Evolutionary conservation across 2,113 vertebrate genomes (phyloP).

Genomic region (Atherinomorus stipes): DNA sequence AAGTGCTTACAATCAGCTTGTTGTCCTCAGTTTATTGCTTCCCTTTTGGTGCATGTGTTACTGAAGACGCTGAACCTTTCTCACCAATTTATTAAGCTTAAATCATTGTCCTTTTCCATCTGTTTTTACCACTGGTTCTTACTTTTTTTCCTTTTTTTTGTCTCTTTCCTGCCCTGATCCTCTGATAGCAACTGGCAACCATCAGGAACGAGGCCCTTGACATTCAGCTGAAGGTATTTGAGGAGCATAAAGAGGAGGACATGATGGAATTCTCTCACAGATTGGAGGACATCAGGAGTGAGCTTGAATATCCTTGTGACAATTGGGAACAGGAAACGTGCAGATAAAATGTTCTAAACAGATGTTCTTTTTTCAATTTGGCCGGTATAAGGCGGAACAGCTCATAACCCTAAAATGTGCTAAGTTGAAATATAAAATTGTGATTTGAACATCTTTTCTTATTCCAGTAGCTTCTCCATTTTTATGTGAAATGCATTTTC

Average conservation of each 20-base stretch:
- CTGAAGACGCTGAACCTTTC: slow-evolving; percentile 4
- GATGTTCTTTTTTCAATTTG: slow-evolving; percentile 17
- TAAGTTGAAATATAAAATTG: background rate
- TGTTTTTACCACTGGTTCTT: slow-evolving; percentile 8
- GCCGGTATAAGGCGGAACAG: background rate
- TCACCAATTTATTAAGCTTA: background rate
- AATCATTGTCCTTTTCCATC: background rate
- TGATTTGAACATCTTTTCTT: background rate
- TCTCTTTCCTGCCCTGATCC: slow-evolving; percentile 8
- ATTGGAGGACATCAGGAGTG: slow-evolving; percentile 92
- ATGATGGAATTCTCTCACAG: slow-evolving; percentile 95
- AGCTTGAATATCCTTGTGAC: slow-evolving; percentile 96
- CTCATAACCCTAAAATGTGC: background rate
- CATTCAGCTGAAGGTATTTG: slow-evolving; percentile 97
- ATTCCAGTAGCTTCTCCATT: slow-evolving; percentile 16
- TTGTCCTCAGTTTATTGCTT: slow-evolving; percentile 10
- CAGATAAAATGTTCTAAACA: background rate
- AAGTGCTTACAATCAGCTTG: slow-evolving; percentile 20
- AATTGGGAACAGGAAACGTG: background rate
- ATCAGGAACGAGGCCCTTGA: slow-evolving; percentile 94
- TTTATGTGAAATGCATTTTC: slow-evolving; percentile 31
- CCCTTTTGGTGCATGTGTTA: background rate
- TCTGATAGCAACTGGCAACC: slow-evolving; percentile 71
- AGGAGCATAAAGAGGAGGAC: slow-evolving; percentile 97
- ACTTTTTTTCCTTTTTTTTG: slow-evolving; percentile 8